A percentile compares a stretch with the other conserved stretches of the same genome.
Evolutionary conservation across 2,888 invertebrate species (phyloP).

Genomic region (Vanessa cardui): DNA sequence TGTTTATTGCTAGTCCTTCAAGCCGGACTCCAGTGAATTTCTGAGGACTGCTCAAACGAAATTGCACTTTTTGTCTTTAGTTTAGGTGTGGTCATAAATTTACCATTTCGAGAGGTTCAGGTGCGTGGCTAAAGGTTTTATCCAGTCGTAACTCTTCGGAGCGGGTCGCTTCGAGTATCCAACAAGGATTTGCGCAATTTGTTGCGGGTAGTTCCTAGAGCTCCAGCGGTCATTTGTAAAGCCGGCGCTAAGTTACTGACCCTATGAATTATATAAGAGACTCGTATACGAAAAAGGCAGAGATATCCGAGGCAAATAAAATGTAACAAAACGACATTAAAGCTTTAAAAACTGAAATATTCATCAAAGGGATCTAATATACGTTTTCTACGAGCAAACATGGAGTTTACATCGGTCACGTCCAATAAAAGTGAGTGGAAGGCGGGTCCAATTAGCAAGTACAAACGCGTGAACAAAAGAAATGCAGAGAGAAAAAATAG

Average conservation of each 20-base stretch:
- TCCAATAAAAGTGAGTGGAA: conserved; percentile 39
- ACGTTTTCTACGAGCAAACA: conserved; percentile 23
- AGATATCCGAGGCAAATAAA: conserved; percentile 15
- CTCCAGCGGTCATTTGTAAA: conserved; percentile 37
- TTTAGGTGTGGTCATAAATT: conserved; percentile 50
- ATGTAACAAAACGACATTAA: conserved; percentile 15
- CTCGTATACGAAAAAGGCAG: conserved; percentile 19
- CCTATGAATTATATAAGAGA: conserved; percentile 28
- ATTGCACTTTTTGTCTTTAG: conserved; percentile 54
- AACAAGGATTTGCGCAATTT: conserved; percentile 57
- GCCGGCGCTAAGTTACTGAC: conserved; percentile 26
- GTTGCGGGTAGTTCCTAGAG: conserved; percentile 41
- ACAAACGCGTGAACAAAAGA: conserved; percentile 37
- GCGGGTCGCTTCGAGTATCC: conserved; percentile 55
- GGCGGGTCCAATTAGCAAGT: conserved; percentile 37
- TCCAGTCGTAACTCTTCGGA: conserved; percentile 67
- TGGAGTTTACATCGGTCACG: conserved; percentile 29
- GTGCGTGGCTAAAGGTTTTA: conserved; percentile 64
- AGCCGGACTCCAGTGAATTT: conserved; percentile 57
- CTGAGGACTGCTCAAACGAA: conserved; percentile 44
- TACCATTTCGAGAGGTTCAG: conserved; percentile 55
- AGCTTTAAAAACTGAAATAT: conserved; percentile 30
- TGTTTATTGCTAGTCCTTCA: conserved; percentile 76
- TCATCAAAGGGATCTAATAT: conserved; percentile 33
- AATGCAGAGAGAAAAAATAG: conserved; percentile 31